Evolutionary conservation across 1,140 invertebrate species (phyloP).

Genomic region (Augochlora pura): DNA sequence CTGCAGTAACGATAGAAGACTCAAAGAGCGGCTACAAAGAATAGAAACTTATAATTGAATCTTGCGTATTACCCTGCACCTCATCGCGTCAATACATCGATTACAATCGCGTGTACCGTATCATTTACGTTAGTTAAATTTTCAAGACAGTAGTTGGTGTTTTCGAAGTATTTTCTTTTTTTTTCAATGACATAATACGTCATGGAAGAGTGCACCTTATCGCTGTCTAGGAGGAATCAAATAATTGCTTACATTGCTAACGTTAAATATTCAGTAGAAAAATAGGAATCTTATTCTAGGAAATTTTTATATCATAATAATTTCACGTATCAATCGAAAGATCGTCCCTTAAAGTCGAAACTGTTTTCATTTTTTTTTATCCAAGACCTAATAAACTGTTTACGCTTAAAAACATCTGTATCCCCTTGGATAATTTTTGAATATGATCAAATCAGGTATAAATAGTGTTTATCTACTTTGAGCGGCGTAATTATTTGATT

Average conservation of each 20-base stretch:
- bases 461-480: slow-evolving; percentile 32
- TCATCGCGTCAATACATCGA: slow-evolving; percentile 1
- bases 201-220: slow-evolving; percentile 27
- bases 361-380: no score
- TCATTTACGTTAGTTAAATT: slow-evolving; percentile 10
- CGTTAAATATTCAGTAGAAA: slow-evolving; percentile 47
- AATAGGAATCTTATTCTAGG: slow-evolving; percentile 60
- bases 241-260: slow-evolving; percentile 28
- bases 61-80: neutral
- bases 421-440: slow-evolving; percentile 1
- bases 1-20: neutral
- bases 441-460: slow-evolving; percentile 43
- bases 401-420: slow-evolving; percentile 13
- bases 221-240: slow-evolving; percentile 26
- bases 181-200: slow-evolving; percentile 17
- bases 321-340: slow-evolving; percentile 31
- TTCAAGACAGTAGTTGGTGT: slow-evolving; percentile 9
- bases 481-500: slow-evolving; percentile 50
- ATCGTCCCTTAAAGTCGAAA: slow-evolving; percentile 17
- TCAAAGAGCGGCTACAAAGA: neutral
- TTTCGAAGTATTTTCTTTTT: no score
- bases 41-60: neutral
- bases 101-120: slow-evolving; percentile 7
- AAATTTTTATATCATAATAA: slow-evolving; percentile 34
- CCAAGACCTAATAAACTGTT: slow-evolving; percentile 23